phyloP scores from a whole-genome alignment of 2,797 vertebrate genomes.

The Strix occidentalis region DNA sequence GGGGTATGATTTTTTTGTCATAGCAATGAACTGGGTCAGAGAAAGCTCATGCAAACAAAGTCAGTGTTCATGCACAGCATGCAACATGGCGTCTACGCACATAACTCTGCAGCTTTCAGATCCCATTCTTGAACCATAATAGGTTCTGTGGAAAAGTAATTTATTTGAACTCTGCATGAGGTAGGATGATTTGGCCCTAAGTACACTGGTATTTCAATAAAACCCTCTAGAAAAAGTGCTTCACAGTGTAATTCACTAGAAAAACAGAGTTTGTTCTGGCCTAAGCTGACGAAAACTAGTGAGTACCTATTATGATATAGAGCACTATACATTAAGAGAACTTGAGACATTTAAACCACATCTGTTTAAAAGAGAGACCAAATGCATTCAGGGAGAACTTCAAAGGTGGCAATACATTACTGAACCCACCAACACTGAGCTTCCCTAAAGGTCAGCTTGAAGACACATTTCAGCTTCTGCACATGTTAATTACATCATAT shows the following conservation, averaged over 20 bases:
- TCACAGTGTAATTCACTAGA: not conserved
- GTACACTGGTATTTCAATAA: not conserved
- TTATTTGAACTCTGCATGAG: not conserved
- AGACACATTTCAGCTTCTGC: not conserved
- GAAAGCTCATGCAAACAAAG: not conserved
- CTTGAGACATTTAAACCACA: not conserved
- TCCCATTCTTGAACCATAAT: not conserved
- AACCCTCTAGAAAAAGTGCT: not conserved
- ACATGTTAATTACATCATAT: not conserved
- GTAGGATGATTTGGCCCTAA: not conserved
- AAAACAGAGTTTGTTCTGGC: not conserved
- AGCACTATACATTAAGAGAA: not conserved
- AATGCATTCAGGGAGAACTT: not conserved
- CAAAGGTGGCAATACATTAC: not conserved
- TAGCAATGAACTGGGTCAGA: not conserved
- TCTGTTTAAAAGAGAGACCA: not conserved
- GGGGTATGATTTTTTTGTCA: not conserved
- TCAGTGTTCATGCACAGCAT: not conserved
- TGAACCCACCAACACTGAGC: not conserved
- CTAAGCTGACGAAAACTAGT: not conserved
- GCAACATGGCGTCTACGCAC: not conserved
- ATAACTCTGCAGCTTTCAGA: not conserved
- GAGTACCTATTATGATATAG: not conserved
- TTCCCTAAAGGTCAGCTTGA: not conserved
- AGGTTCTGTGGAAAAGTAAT: not conserved